phyloP scores from a whole-genome alignment of 2,113 vertebrate species.

The Leptobrachium leishanense region DNA sequence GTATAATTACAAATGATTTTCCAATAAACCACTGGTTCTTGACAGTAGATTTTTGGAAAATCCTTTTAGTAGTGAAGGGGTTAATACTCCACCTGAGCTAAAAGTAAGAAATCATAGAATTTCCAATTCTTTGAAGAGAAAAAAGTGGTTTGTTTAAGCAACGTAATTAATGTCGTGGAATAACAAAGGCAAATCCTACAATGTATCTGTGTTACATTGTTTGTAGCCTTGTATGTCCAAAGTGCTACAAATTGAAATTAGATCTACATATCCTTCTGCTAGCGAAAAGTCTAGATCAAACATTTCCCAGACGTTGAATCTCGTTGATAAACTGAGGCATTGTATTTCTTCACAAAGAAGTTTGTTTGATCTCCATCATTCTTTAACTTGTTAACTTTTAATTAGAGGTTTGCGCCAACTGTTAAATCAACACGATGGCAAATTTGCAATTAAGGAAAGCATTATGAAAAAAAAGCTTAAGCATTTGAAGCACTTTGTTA shows the following conservation, averaged over 20 bases:
- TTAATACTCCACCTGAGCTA: too few species aligned
- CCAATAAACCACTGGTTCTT: too few species aligned
- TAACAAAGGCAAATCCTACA: not conserved
- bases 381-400: constrained; percentile 52
- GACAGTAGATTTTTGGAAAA: too few species aligned
- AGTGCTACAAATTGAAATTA: constrained; percentile 69
- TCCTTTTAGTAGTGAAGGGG: too few species aligned
- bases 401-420: constrained; percentile 45
- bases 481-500: too few species aligned
- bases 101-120: too few species aligned
- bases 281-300: constrained; percentile 70
- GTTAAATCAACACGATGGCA: constrained; percentile 43
- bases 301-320: constrained; percentile 68
- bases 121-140: too few species aligned
- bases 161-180: not conserved
- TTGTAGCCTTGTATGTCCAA: constrained; percentile 25
- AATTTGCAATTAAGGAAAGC: constrained; percentile 35
- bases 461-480: not conserved
- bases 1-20: too few species aligned
- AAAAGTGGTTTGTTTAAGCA: too few species aligned
- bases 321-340: constrained; percentile 56
- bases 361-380: constrained; percentile 55
- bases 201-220: not conserved
- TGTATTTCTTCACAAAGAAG: constrained; percentile 58
- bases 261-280: constrained; percentile 54